These are phyloP conservation scores for Octonoba sinensis DNA, from an alignment of 2,888 invertebrate genomes.

Conservation along the genomic window DNA sequence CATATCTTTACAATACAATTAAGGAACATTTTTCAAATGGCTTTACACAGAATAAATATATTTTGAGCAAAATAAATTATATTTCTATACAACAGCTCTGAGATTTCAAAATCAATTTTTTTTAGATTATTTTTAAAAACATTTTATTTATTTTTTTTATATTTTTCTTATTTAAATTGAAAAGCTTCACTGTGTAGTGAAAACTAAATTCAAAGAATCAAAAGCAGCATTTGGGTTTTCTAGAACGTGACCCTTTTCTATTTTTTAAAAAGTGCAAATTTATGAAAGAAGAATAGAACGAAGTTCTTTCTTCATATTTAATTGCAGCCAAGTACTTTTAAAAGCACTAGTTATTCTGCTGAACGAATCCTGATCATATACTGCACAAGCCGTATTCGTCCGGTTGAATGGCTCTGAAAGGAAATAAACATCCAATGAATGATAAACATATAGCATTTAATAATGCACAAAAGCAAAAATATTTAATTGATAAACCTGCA, in stretches of 20 bases:
- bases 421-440: neutral
- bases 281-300: constrained; percentile 21
- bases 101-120: neutral
- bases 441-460: neutral
- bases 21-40: constrained; percentile 28
- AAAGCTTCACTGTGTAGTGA: no score
- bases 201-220: no score
- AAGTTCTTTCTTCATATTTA: constrained; percentile 47
- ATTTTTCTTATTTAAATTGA: no score
- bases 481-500: neutral
- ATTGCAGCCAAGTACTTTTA: constrained; percentile 42
- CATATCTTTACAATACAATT: constrained; percentile 21
- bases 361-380: constrained; percentile 59
- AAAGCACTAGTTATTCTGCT: constrained; percentile 47
- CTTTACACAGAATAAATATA: neutral
- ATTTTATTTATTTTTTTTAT: no score
- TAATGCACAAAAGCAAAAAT: neutral
- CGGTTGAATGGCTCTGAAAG: constrained; percentile 60
- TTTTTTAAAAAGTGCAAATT: neutral
- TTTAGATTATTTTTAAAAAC: no score
- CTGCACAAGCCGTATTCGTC: constrained; percentile 63
- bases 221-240: no score
- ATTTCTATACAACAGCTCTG: constrained; percentile 9
- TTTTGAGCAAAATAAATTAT: constrained; percentile 13
- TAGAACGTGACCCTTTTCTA: neutral